Percentiles rank a stretch among this genome's conserved stretches.
Evolutionary conservation across 2,888 invertebrate species (phyloP).

Genomic region (Mystacides longicornis): DNA sequence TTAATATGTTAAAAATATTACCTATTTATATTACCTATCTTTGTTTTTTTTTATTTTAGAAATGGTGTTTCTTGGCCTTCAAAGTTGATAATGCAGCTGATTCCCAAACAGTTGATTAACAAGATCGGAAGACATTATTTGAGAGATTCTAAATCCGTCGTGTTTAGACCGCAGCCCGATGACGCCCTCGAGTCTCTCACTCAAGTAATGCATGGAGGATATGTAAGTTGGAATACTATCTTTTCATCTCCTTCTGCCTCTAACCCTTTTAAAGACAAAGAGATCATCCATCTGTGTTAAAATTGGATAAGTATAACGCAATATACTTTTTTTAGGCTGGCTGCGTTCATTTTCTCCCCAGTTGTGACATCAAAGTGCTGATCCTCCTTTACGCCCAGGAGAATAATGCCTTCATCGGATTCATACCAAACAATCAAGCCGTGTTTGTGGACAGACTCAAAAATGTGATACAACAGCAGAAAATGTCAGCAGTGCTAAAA

Average conservation of each 20-base stretch:
- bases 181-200: conserved; percentile 82
- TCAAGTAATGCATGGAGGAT: conserved; percentile 89
- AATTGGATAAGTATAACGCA: neutral
- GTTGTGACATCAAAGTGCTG: conserved; percentile 79
- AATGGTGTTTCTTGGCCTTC: conserved; percentile 92
- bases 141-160: conserved; percentile 87
- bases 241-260: too few species aligned
- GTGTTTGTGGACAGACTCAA: conserved; percentile 74
- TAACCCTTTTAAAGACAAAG: neutral
- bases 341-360: conserved; percentile 82
- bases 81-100: conserved; percentile 87
- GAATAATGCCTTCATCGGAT: conserved; percentile 76
- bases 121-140: conserved; percentile 83
- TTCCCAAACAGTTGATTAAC: conserved; percentile 87
- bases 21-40: neutral
- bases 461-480: conserved; percentile 55
- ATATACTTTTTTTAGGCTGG: conserved; percentile 60
- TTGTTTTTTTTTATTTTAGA: conserved; percentile 32
- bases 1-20: neutral
- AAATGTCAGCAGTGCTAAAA: too few species aligned
- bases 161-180: conserved; percentile 79
- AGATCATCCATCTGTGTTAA: neutral
- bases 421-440: conserved; percentile 84
- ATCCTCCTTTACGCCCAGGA: conserved; percentile 78
- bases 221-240: conserved; percentile 58